Evolutionary conservation across 2,113 vertebrate genomes (phyloP).

Genomic region (Pavo muticus): DNA sequence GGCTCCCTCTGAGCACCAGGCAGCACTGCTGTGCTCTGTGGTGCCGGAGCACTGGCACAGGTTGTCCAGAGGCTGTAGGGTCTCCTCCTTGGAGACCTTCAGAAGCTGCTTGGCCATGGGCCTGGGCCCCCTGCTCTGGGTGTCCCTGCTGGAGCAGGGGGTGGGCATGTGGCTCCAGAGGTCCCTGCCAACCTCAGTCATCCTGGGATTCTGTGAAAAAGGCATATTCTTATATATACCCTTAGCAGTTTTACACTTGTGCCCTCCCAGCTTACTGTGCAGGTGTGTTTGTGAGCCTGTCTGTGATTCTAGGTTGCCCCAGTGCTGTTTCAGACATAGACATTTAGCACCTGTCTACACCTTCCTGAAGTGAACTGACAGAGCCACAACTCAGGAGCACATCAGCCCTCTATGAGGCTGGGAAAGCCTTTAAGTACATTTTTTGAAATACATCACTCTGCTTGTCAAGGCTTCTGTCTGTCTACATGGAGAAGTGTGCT

Average conservation of each 20-base stretch:
- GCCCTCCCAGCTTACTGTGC: not conserved
- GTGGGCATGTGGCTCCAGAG: not conserved
- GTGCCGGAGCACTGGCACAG: not conserved
- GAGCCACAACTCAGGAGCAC: not conserved
- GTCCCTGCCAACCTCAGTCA: not conserved
- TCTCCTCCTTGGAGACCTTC: not conserved
- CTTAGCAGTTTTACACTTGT: not conserved
- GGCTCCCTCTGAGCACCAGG: not conserved
- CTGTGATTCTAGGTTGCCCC: accelerated
- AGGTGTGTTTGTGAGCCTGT: not conserved
- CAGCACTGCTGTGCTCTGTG: not conserved
- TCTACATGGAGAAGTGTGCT: not conserved
- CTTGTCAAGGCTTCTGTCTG: not conserved
- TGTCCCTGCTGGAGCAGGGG: not conserved
- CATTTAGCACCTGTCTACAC: not conserved
- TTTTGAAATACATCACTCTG: not conserved
- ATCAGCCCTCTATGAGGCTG: not conserved
- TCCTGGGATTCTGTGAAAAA: not conserved
- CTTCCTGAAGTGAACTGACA: not conserved
- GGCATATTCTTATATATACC: not conserved
- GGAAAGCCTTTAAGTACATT: not conserved
- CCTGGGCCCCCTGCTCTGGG: not conserved
- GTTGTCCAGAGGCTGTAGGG: not conserved
- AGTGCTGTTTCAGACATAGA: not conserved
- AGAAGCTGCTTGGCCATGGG: not conserved